phyloP scores from a whole-genome alignment of 2,113 vertebrate species.

The Mirounga angustirostris region DNA sequence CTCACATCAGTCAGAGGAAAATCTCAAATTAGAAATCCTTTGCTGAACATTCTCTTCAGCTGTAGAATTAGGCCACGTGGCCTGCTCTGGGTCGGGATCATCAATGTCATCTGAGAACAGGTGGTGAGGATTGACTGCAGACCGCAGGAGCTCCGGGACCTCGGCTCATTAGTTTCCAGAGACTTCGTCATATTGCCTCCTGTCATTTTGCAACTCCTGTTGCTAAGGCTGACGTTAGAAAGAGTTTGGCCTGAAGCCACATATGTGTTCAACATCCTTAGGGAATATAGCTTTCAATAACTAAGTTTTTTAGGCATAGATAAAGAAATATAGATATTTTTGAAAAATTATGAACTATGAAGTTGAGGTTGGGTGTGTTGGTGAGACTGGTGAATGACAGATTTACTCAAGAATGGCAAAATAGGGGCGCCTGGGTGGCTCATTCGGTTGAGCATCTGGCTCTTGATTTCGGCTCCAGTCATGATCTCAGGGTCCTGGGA shows the following conservation, averaged over 20 bases:
- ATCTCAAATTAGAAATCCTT: neutral
- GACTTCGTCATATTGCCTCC: neutral
- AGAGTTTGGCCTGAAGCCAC: neutral
- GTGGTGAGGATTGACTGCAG: neutral
- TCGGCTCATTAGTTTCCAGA: neutral
- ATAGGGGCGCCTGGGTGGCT: neutral
- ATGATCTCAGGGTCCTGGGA: neutral
- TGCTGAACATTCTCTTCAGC: neutral
- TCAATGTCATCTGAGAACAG: neutral
- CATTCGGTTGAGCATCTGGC: neutral
- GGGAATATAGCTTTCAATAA: neutral
- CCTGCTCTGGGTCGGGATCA: no score
- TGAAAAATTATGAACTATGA: neutral
- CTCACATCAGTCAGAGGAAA: neutral
- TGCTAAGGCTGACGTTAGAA: constrained; percentile 22
- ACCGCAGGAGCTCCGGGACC: neutral
- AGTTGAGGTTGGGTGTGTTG: neutral
- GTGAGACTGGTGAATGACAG: neutral
- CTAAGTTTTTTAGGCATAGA: neutral
- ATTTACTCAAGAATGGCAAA: neutral
- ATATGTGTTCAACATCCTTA: neutral
- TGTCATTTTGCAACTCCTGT: neutral
- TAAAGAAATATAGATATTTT: neutral
- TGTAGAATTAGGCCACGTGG: neutral
- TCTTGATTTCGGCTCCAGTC: neutral